Evolutionary conservation across 2,888 invertebrate species (phyloP), one percentile per base, ranked within the genome.

Genomic region (Stenchaetothrips biformis): DNA sequence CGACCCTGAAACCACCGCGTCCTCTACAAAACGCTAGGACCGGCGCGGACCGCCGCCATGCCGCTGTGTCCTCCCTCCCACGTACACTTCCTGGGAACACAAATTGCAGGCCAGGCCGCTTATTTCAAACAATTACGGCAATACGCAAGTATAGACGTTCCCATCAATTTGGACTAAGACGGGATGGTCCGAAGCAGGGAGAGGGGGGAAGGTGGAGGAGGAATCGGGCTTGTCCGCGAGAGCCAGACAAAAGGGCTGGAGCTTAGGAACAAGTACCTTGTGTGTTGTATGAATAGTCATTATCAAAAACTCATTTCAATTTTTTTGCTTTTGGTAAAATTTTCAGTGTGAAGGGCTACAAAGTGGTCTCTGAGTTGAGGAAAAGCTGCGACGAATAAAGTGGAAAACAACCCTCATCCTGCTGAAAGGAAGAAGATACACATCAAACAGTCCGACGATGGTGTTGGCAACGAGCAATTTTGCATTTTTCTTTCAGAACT

Each of bases 101-200:
- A 74, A 74, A 74, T 74, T 74, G 67, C 67, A 74, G 67, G 11
- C 67, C 67, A 74, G 67, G 67, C 67, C 67, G 21, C 67, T 74
- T 74, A 74, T 74, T 74, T 74, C 25, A 21, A 74, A 74, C 67
- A 74, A 74, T 74, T 74, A 74, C 67, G 67, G 67, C 67, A 74
- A 74, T 74, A 74, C 67, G 67, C 67, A 74, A 53, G 53, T 53
- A 74, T 74, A 74, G 67, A 74, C 67, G 67, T 74, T 74, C 67
- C 67, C 67, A 74, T 74, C 67, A 74, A 74, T 74, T 74, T 74
- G 21, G 67, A 74, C 67, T 21, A 9, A 9, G 13, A 53, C 53
- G 53, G 53, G 13, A 16, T 9, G 53, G 53, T 7, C 53, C 53
- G 53, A 16, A 13, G 59, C 59, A 6, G 59, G 59, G 59, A 16